Evolutionary conservation across 2,797 vertebrate genomes (phyloP), one percentile per base, ranked within the genome.

Genomic region (Staurois parvus): DNA sequence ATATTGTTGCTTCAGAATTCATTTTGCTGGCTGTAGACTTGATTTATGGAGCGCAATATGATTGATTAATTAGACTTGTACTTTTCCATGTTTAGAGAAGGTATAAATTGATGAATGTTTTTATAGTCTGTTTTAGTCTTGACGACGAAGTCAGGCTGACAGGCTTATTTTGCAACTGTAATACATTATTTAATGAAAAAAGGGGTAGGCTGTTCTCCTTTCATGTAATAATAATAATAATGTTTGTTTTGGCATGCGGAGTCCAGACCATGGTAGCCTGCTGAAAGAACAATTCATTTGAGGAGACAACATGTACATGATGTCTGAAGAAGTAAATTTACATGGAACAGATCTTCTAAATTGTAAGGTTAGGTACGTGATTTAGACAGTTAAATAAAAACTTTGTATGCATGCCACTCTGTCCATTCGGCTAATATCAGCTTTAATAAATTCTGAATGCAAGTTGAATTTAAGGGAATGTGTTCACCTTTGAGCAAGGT

Each of bases 1-100:
- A 78, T 77, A 83, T 73, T 56, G 76, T 56, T 59, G 81, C 68
- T n/a, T 72, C 68, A 68, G 59, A 62, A 52, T 87, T 75, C 59
- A 79, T 83, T 75, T 87, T 70, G 81, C 85, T 79, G 81, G 80
- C 85, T 73, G 75, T 52, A 68, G 68, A 32, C 69, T 73, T 87
- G 85, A 87, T 87, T 83, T 87, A 87, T 87, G 85, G 34, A 32
- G 76, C 45, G 85, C 79, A 83, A 74, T 87, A 75, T 83, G 85
- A 87, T 83, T 87, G 85, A 87, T 87, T 87, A 75, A 87, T 87
- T 83, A 83, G 69, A 83, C 67, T 64, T 83, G 76, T 83, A 87
- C 70, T 83, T 87, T 87, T 79, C 81, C 62, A 32, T 87, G 85
- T 87, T 87, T 87, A 62, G 81, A 83, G 80, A 87, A 78, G 76